Conservation (phyloP, 2,113 vertebrate genomes). For the Felis chaus region DNA sequence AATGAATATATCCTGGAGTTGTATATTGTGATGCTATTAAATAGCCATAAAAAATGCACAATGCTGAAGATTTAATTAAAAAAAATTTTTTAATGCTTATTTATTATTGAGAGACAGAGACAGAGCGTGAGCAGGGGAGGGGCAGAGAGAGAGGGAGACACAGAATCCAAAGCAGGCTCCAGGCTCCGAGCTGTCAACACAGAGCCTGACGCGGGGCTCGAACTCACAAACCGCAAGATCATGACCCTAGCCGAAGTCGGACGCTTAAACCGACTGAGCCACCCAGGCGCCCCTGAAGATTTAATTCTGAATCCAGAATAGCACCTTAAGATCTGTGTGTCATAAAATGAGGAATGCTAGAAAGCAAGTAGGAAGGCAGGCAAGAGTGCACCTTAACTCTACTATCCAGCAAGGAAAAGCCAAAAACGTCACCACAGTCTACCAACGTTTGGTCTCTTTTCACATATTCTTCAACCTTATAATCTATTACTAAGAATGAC, state of each 20-base stretch:
- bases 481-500: neutral
- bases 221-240: too few species aligned
- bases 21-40: neutral
- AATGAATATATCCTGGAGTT: neutral
- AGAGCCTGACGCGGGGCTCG: too few species aligned
- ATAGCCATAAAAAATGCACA: neutral
- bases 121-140: too few species aligned
- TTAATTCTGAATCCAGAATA: slow-evolving; percentile 26
- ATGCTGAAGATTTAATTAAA: neutral
- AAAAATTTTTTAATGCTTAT: too few species aligned
- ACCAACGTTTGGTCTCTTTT: neutral
- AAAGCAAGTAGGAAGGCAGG: neutral
- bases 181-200: too few species aligned
- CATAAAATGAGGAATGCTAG: neutral
- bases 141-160: too few species aligned
- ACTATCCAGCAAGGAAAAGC: neutral
- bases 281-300: neutral
- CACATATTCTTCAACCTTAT: neutral
- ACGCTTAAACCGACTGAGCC: too few species aligned
- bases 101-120: too few species aligned
- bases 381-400: neutral
- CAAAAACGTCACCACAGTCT: neutral
- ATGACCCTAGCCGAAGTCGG: too few species aligned
- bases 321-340: neutral
- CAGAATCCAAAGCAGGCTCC: too few species aligned